These are phyloP conservation scores for Mus spicilegus DNA, from an alignment of 2,113 vertebrate genomes.

Conservation along the genomic window DNA sequence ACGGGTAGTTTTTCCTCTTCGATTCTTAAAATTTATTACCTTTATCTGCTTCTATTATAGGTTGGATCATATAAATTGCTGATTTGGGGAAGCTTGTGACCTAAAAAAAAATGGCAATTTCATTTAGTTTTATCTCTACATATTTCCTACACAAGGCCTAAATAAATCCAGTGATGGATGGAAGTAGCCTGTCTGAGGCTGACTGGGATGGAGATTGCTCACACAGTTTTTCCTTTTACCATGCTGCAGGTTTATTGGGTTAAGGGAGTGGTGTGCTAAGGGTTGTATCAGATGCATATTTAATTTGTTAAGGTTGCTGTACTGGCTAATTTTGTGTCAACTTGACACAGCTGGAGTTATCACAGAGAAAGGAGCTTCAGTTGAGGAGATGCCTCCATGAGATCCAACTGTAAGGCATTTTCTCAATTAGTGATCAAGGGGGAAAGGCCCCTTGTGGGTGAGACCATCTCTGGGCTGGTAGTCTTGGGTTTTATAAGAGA, in stretches of 20 bases:
- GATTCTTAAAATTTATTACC: constrained; percentile 5
- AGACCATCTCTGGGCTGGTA: too few relatives aligned
- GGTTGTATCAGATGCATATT: constrained; percentile 3
- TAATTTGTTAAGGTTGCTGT: neutral
- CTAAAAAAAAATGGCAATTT: neutral
- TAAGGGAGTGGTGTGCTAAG: constrained; percentile 26
- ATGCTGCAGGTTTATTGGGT: neutral
- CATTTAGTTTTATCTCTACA: neutral
- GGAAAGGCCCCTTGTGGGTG: too few relatives aligned
- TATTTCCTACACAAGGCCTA: neutral
- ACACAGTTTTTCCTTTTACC: neutral
- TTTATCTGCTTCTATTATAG: constrained; percentile 9
- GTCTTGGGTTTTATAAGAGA: too few relatives aligned
- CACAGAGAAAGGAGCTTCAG: too few relatives aligned
- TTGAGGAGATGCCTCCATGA: too few relatives aligned
- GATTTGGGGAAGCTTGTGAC: neutral
- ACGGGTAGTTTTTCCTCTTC: neutral
- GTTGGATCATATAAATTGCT: neutral
- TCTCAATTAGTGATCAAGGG: too few relatives aligned
- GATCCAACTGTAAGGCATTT: too few relatives aligned
- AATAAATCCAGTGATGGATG: neutral
- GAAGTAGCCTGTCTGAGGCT: neutral
- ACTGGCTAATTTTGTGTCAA: too few relatives aligned
- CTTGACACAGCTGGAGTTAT: too few relatives aligned
- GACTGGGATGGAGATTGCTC: constrained; percentile 7